Evolutionary conservation across 2,888 invertebrate species (phyloP).

Genomic region (Aspidiotus rigidus): DNA sequence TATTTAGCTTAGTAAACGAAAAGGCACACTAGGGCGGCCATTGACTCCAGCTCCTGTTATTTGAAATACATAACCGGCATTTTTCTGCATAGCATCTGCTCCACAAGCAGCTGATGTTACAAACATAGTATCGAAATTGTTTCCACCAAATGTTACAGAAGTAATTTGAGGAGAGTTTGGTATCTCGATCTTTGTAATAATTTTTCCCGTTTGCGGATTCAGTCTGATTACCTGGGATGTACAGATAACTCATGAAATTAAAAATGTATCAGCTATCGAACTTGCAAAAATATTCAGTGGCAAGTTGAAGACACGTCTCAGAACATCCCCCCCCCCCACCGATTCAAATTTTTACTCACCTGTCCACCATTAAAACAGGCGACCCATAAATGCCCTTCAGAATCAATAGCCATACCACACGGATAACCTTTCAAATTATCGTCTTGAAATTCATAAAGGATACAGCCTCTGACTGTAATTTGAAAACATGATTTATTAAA

Average conservation of each 20-base stretch:
- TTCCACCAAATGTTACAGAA: slow-evolving; percentile 18
- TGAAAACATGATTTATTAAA: too few relatives aligned
- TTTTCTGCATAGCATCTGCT: not conserved
- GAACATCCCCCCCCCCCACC: not conserved
- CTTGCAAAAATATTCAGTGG: not conserved
- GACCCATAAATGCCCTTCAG: slow-evolving; percentile 17
- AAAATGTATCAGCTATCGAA: not conserved
- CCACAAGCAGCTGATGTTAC: slow-evolving; percentile 9
- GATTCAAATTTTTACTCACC: not conserved
- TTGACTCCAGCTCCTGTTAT: slow-evolving; percentile 24
- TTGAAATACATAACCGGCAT: slow-evolving; percentile 25
- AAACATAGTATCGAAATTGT: slow-evolving; percentile 22
- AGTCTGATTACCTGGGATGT: slow-evolving; percentile 17
- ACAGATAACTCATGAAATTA: not conserved
- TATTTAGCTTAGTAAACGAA: not conserved
- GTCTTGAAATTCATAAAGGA: slow-evolving; percentile 25
- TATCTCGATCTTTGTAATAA: slow-evolving; percentile 19
- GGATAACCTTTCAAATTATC: slow-evolving; percentile 16
- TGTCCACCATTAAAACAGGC: slow-evolving; percentile 25
- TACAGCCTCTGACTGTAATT: slow-evolving; percentile 12
- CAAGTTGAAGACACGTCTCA: not conserved
- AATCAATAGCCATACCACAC: slow-evolving; percentile 18
- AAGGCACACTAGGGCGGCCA: slow-evolving; percentile 9
- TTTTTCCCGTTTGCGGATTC: slow-evolving; percentile 16
- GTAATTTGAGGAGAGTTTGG: slow-evolving; percentile 26